A percentile compares a stretch with the other conserved stretches of the same genome.
Evolutionary conservation across 1,140 invertebrate species (phyloP).

Genomic region (Saccostrea glomerata): DNA sequence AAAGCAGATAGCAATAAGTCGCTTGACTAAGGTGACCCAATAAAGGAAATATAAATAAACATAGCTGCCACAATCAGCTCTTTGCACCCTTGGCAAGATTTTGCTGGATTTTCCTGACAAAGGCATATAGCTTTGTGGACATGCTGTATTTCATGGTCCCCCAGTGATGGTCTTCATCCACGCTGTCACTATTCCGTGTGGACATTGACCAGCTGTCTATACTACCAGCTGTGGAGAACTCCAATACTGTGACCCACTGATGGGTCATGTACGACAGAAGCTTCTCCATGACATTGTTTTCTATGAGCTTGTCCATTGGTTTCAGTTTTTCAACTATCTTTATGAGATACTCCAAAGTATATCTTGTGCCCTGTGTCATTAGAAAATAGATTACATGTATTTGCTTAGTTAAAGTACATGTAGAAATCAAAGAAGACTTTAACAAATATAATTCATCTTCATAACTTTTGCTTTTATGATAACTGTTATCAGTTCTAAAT

Average conservation of each 20-base stretch:
- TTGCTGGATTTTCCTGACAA: conserved; percentile 44
- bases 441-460: no score
- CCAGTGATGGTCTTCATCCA: conserved; percentile 51
- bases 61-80: neutral
- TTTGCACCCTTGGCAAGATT: neutral
- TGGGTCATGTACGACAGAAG: conserved; percentile 68
- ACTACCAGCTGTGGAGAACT: neutral
- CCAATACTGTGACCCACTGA: conserved; percentile 49
- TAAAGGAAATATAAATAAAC: neutral
- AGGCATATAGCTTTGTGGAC: conserved; percentile 32
- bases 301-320: conserved; percentile 73
- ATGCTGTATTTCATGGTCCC: conserved; percentile 40
- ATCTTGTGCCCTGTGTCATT: conserved; percentile 82
- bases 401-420: no score
- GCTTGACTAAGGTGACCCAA: neutral
- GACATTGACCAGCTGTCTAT: conserved; percentile 52
- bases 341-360: conserved; percentile 87
- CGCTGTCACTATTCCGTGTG: conserved; percentile 29
- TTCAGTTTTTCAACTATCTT: conserved; percentile 85
- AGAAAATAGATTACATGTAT: neutral
- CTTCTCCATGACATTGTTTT: conserved; percentile 60
- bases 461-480: no score
- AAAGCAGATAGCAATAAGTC: no score
- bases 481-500: no score
- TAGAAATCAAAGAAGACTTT: no score